Conservation (phyloP, 2,113 vertebrate genomes). For the Bambusicola thoracicus region DNA sequence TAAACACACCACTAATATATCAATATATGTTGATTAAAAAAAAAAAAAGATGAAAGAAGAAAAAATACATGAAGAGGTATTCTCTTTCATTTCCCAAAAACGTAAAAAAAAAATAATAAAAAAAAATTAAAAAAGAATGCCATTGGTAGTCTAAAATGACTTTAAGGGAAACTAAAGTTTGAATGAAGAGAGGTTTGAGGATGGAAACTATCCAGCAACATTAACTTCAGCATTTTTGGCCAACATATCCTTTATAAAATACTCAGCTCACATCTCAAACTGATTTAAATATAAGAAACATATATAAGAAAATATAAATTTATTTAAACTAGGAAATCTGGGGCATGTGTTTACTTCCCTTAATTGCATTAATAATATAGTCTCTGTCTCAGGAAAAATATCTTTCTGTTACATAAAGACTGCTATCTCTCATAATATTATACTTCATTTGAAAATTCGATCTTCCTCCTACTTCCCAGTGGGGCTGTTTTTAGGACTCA, state of each 20-base stretch:
- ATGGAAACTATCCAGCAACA: not conserved
- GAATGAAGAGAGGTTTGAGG: not conserved
- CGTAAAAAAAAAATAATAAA: not conserved
- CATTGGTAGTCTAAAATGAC: not conserved
- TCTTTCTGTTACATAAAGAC: not conserved
- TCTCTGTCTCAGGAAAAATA: slow-evolving; percentile 5
- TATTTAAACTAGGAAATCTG: slow-evolving; percentile 23
- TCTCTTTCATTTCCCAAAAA: not conserved
- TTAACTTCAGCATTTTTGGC: not conserved
- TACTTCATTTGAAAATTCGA: not conserved
- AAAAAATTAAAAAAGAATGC: not conserved
- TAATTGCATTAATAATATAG: slow-evolving; percentile 17
- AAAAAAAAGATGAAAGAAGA: rapidly evolving
- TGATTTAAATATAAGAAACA: slow-evolving; percentile 22
- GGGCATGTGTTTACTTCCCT: not conserved
- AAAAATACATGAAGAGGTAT: not conserved
- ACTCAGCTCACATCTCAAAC: not conserved
- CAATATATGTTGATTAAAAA: not conserved
- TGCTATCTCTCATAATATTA: not conserved
- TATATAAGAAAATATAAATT: not conserved
- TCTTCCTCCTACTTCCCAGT: not conserved
- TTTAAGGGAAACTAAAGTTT: not conserved
- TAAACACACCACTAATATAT: not conserved
- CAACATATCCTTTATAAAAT: not conserved
- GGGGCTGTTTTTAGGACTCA: not conserved